Evolutionary conservation across 2,113 vertebrate genomes (phyloP).

Genomic region (Hyla sarda): DNA sequence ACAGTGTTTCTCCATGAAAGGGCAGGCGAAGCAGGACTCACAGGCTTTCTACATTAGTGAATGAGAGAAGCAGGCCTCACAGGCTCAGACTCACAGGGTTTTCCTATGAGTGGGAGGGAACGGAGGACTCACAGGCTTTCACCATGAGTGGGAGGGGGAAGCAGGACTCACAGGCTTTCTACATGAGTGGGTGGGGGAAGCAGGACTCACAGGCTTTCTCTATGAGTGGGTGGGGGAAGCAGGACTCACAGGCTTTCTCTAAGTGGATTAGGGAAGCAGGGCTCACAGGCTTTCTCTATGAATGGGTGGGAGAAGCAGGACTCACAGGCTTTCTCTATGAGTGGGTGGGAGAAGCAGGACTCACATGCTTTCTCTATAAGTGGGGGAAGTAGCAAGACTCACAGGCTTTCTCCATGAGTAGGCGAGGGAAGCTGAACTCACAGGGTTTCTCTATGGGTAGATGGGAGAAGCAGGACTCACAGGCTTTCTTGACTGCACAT

Average conservation of each 20-base stretch:
- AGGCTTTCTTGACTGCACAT: background rate
- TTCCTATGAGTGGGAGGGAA: background rate
- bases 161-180: conserved; percentile 1
- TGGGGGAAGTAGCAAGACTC: background rate
- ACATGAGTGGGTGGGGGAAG: background rate
- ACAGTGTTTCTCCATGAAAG: background rate
- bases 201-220: background rate
- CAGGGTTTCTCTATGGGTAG: background rate
- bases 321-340: background rate
- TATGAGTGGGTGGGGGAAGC: background rate
- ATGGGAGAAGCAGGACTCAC: background rate
- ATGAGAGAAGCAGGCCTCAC: background rate
- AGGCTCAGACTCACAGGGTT: background rate
- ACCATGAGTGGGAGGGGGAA: background rate
- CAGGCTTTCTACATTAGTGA: background rate
- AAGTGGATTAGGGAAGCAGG: background rate
- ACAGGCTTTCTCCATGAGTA: background rate
- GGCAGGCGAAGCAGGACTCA: background rate
- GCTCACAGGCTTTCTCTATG: background rate
- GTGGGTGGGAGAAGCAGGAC: background rate
- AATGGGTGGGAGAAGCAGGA: background rate
- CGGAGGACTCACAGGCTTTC: background rate
- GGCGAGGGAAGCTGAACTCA: background rate
- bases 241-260: background rate
- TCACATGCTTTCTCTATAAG: background rate